phyloP scores from a whole-genome alignment of 2,888 invertebrate species.

The Meiosimyza decipiens region DNA sequence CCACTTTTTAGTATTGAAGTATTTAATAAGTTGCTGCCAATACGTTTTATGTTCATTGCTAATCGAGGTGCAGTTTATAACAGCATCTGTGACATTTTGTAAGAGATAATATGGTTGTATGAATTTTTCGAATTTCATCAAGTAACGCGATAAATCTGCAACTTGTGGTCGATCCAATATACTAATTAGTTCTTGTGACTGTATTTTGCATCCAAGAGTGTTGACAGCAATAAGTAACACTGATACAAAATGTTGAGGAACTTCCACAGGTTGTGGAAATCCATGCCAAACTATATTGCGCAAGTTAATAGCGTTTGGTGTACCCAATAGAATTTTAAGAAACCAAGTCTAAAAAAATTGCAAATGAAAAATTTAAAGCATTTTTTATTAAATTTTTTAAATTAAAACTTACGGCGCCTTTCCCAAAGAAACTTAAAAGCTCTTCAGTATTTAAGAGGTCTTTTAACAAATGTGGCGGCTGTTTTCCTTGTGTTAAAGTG shows the following conservation, averaged over 20 bases:
- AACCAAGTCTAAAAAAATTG: conserved; percentile 57
- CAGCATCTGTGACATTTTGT: not conserved
- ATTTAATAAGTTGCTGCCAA: conserved; percentile 53
- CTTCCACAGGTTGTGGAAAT: conserved; percentile 65
- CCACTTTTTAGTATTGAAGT: conserved; percentile 51
- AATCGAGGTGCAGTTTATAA: conserved; percentile 26
- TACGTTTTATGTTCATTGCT: conserved; percentile 42
- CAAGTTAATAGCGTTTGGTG: conserved; percentile 68
- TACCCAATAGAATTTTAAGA: conserved; percentile 68
- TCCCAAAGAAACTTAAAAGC: conserved; percentile 61
- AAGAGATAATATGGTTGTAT: not conserved
- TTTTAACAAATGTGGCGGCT: conserved; percentile 66
- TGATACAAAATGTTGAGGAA: conserved; percentile 61
- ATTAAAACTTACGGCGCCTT: conserved; percentile 56
- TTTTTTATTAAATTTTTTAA: not conserved
- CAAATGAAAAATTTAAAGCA: not conserved
- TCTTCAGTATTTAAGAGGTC: conserved; percentile 66
- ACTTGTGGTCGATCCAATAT: conserved; percentile 45
- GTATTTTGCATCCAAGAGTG: conserved; percentile 47
- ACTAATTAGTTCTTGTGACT: conserved; percentile 33
- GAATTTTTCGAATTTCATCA: conserved; percentile 13
- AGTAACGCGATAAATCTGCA: conserved; percentile 37
- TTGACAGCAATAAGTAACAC: conserved; percentile 58
- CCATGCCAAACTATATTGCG: conserved; percentile 71
- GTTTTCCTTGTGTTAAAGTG: conserved; percentile 41